Evolutionary conservation across 2,113 vertebrate species (phyloP).

Genomic region (Pituophis catenifer): DNA sequence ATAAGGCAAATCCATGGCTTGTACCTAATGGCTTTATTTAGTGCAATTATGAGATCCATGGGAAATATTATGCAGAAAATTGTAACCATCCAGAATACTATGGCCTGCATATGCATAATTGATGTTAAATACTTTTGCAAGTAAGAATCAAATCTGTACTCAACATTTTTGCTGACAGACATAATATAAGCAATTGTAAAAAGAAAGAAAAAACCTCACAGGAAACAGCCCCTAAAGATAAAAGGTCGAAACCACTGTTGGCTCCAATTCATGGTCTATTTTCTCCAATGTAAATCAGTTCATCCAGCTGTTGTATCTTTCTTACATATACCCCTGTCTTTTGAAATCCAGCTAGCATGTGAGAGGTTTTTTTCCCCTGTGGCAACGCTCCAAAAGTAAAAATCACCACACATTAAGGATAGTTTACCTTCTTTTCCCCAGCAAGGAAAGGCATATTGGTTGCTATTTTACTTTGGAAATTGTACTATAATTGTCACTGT

Average conservation of each 20-base stretch:
- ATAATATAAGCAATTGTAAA: neutral
- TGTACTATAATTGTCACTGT: neutral
- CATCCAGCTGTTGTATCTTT: neutral
- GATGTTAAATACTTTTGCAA: neutral
- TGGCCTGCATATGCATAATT: neutral
- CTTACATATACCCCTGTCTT: neutral
- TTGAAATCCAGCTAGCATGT: neutral
- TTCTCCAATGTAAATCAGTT: neutral
- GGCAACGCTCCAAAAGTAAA: neutral
- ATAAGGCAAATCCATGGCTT: neutral
- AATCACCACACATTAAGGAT: neutral
- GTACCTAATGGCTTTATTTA: neutral
- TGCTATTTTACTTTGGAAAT: neutral
- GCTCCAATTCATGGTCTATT: neutral
- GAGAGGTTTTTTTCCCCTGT: neutral
- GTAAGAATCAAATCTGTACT: neutral
- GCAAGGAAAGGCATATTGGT: neutral
- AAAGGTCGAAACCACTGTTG: neutral
- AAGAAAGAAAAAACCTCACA: neutral
- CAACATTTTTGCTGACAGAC: neutral
- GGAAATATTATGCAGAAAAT: neutral
- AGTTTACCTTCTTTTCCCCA: neutral
- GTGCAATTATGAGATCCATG: neutral
- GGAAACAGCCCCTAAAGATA: neutral
- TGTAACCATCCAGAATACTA: neutral